These are phyloP conservation scores for Sebastes kiyomatsui DNA, from an alignment of 2,797 vertebrate genomes.

Conservation along the genomic window DNA sequence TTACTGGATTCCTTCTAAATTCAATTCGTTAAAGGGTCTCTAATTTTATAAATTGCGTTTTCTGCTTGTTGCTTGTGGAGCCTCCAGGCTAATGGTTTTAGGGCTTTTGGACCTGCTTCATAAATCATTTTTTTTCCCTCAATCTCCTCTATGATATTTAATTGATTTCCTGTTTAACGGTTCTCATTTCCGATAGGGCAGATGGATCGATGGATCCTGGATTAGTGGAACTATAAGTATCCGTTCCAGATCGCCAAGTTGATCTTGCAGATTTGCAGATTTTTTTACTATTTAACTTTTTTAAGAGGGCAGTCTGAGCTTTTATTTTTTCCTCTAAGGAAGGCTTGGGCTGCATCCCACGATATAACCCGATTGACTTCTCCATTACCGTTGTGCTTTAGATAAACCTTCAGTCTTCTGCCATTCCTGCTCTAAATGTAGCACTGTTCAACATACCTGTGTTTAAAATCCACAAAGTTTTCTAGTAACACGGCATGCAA, in stretches of 20 bases:
- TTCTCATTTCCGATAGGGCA: background rate
- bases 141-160: background rate
- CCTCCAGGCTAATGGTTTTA: background rate
- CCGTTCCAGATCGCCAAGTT: background rate
- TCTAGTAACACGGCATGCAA: background rate
- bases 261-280: background rate
- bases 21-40: background rate
- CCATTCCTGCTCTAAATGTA: background rate
- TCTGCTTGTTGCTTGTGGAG: background rate
- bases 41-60: background rate
- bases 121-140: background rate
- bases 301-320: background rate
- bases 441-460: background rate
- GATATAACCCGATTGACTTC: background rate
- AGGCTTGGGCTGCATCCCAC: background rate
- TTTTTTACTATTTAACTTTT: background rate
- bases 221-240: background rate
- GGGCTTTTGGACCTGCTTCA: background rate
- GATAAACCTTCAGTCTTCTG: background rate
- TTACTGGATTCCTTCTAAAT: background rate
- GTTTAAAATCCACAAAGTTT: background rate
- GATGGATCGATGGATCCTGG: background rate
- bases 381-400: background rate
- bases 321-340: background rate
- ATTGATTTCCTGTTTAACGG: background rate